Conservation (phyloP, 2,797 vertebrate genomes). For the Hoplostethus mediterraneus region DNA sequence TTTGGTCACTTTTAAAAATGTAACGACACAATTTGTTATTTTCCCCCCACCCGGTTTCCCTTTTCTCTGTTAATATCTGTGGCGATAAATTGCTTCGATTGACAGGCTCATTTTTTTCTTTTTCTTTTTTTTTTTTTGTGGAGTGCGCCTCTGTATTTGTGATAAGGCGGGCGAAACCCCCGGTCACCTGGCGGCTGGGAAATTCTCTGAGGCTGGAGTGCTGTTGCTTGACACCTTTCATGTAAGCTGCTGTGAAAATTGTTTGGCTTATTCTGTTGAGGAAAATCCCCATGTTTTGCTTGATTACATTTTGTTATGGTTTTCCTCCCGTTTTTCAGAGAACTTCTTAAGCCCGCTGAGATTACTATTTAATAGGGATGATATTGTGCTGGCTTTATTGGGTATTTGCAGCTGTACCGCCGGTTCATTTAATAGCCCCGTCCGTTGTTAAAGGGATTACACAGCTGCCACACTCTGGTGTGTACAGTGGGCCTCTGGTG, state of each 20-base stretch:
- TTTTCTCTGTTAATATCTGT: conserved; percentile 83
- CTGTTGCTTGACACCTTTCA: conserved; percentile 74
- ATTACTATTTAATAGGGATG: conserved; percentile 84
- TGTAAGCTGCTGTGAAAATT: conserved; percentile 78
- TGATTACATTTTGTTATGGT: conserved; percentile 85
- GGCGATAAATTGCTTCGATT: conserved; percentile 84
- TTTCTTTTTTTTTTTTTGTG: conserved; percentile 56
- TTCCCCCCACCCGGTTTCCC: conserved; percentile 69
- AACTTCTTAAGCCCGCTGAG: conserved; percentile 80
- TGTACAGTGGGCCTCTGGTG: conserved; percentile 75
- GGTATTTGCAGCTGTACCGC: conserved; percentile 84
- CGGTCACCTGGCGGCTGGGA: conserved; percentile 73
- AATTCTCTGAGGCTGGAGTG: conserved; percentile 71
- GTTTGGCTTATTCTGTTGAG: conserved; percentile 75
- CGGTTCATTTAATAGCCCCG: conserved; percentile 81
- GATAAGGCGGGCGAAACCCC: conserved; percentile 78
- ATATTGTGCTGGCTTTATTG: conserved; percentile 86
- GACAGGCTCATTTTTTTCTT: conserved; percentile 74
- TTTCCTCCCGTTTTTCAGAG: conserved; percentile 76
- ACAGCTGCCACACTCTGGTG: conserved; percentile 82
- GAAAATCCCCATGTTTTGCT: conserved; percentile 82
- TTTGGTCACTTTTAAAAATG: conserved; percentile 92
- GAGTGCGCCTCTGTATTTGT: conserved; percentile 67
- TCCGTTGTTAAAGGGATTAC: conserved; percentile 84
- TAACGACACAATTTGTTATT: conserved; percentile 86